Evolutionary conservation across 2,113 vertebrate genomes (phyloP).

Genomic region (Macrotus californicus): DNA sequence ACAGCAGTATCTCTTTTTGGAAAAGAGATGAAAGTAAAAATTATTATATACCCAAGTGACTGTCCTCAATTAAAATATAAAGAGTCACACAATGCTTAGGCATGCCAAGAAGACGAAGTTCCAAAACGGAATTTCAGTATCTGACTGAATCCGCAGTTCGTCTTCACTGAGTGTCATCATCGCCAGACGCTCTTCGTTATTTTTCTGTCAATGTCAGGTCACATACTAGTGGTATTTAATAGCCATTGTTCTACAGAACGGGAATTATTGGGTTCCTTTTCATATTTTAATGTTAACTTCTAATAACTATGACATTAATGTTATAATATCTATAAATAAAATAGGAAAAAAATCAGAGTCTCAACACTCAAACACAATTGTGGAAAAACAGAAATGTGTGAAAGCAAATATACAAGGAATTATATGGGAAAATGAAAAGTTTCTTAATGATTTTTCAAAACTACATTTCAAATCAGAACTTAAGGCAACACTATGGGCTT

Average conservation of each 20-base stretch:
- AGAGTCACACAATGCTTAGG: not conserved
- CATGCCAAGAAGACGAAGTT: not conserved
- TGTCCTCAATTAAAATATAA: not conserved
- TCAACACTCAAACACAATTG: not conserved
- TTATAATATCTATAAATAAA: not conserved
- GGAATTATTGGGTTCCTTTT: not conserved
- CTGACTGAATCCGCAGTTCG: not conserved
- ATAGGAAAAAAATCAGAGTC: not conserved
- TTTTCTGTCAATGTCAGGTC: not conserved
- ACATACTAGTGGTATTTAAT: not conserved
- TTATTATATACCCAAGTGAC: not conserved
- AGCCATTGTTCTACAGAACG: not conserved
- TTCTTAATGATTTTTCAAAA: conserved; percentile 4
- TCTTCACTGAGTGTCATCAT: not conserved
- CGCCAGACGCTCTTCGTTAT: not conserved
- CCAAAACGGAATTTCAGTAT: conserved; percentile 18
- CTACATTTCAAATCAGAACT: not conserved
- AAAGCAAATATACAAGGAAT: not conserved
- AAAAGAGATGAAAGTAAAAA: conserved; percentile 2
- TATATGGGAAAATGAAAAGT: not conserved
- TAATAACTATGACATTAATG: not conserved
- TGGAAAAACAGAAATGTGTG: not conserved
- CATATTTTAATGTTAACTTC: not conserved
- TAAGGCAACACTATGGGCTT: not conserved
- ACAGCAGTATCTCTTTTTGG: not conserved